Evolutionary conservation across 2,113 vertebrate genomes (phyloP).

Genomic region (Climacteris rufus): DNA sequence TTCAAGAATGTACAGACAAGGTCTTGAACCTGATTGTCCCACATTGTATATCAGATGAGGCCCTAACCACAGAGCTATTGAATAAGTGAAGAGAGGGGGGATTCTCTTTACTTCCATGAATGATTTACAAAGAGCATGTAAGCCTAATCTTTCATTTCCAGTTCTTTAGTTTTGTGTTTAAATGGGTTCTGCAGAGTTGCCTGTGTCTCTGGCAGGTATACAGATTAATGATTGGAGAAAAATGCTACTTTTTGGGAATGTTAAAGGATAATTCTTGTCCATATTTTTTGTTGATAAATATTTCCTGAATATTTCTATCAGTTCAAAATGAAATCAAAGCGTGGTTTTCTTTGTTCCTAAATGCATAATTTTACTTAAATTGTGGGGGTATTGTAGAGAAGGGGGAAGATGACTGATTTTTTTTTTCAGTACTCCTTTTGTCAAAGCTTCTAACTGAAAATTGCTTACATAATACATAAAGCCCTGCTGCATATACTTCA

Average conservation of each 20-base stretch:
- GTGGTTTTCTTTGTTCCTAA: background rate
- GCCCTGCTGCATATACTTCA: background rate
- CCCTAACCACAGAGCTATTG: background rate
- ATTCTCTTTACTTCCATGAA: conserved; percentile 32
- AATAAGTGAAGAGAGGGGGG: conserved; percentile 20
- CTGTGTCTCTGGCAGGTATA: background rate
- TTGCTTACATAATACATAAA: background rate
- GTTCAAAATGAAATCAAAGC: background rate
- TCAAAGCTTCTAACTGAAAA: background rate
- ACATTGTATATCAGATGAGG: conserved; percentile 31
- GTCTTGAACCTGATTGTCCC: conserved; percentile 46
- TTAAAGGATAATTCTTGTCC: background rate
- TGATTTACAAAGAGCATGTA: conserved; percentile 15
- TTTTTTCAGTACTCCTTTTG: background rate
- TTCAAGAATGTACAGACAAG: conserved; percentile 12
- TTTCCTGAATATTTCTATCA: background rate
- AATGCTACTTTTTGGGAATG: background rate
- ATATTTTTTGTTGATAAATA: background rate
- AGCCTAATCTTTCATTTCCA: conserved; percentile 17
- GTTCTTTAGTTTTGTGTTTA: background rate
- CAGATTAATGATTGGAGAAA: background rate
- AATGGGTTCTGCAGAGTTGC: background rate
- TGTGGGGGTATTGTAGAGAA: background rate
- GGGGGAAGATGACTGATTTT: background rate
- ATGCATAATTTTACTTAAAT: background rate